Evolutionary conservation across 2,888 invertebrate genomes (phyloP).

Genomic region (Campoplex nolae): DNA sequence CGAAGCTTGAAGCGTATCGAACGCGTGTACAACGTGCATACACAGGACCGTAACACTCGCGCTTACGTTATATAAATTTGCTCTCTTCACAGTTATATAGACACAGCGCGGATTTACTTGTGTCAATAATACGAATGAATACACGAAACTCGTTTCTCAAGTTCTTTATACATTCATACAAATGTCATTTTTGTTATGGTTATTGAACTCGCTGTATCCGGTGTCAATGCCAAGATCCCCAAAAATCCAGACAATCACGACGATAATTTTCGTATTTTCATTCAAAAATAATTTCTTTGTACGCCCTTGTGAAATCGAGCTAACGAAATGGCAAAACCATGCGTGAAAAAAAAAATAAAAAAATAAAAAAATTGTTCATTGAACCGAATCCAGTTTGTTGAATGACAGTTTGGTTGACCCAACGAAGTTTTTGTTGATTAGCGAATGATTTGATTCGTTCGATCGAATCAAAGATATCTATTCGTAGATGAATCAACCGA

Average conservation of each 20-base stretch:
- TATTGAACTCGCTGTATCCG: not conserved
- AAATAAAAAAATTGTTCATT: no score
- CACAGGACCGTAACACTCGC: slow-evolving; percentile 46
- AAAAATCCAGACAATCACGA: not conserved
- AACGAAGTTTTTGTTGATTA: no score
- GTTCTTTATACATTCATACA: slow-evolving; percentile 34
- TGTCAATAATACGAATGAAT: slow-evolving; percentile 29
- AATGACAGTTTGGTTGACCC: no score
- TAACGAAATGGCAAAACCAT: no score
- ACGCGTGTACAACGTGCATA: slow-evolving; percentile 22
- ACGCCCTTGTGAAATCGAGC: no score
- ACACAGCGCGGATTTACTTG: slow-evolving; percentile 31
- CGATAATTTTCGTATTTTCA: not conserved
- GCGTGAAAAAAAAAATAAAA: no score
- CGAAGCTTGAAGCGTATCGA: slow-evolving; percentile 4
- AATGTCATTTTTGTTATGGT: slow-evolving; percentile 11
- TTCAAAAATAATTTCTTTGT: not conserved
- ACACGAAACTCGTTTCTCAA: slow-evolving; percentile 21
- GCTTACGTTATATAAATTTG: slow-evolving; percentile 36
- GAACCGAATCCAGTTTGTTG: no score
- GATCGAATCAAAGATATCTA: no score
- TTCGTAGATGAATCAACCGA: no score
- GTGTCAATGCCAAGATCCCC: not conserved
- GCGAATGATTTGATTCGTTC: no score
- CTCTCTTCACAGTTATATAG: slow-evolving; percentile 44